Evolutionary conservation across 2,797 vertebrate species (phyloP), one percentile per base, ranked within the genome.

Genomic region (Nannoperca australis): DNA sequence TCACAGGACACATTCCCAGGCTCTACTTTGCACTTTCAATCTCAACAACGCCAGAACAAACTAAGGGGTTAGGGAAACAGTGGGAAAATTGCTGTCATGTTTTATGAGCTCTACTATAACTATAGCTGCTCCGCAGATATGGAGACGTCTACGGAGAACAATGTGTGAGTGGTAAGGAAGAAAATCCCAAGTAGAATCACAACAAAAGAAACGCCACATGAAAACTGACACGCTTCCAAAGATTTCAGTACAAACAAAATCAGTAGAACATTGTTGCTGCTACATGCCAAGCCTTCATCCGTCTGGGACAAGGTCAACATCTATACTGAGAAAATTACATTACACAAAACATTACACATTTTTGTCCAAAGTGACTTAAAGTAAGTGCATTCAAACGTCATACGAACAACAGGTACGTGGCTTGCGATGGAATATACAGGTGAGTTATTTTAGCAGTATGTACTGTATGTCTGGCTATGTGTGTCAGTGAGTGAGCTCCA

Each of bases 21-120:
- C 78, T 87, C 88, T 70, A 83, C 85, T 92, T 85, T 89, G 90
- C 72, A 87, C 87, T 84, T 73, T 87, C 38, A 67, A n/a, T 79
- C 79, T 49, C 18, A 10, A 65, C 27, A 3, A 69, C 4, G 32
- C 22, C 34, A 53, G 58, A 73, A 60, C 40, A 74, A 70, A 84
- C 75, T 30, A 50, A 70, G 7, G 27, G 38, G 40, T 63, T 36
- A 61, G 36, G 47, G 10, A 56, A 82, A 75, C 51, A 24, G 56
- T 69, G 72, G 64, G 56, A 85, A 84, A 78, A 54, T 24, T 64
- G 56, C 73, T 54, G 18, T 76, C 24, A 63, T 30, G 17, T 69
- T 91, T 89, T 88, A 88, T 85, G 64, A 71, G 60, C 38, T 65
- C 44, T 54, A 63, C 78, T 14, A 45, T 71, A 47, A 59, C 58